These are phyloP conservation scores for Scolopax bukidnonensis DNA, from an alignment of 2,797 vertebrate species.

Conservation along the genomic window DNA sequence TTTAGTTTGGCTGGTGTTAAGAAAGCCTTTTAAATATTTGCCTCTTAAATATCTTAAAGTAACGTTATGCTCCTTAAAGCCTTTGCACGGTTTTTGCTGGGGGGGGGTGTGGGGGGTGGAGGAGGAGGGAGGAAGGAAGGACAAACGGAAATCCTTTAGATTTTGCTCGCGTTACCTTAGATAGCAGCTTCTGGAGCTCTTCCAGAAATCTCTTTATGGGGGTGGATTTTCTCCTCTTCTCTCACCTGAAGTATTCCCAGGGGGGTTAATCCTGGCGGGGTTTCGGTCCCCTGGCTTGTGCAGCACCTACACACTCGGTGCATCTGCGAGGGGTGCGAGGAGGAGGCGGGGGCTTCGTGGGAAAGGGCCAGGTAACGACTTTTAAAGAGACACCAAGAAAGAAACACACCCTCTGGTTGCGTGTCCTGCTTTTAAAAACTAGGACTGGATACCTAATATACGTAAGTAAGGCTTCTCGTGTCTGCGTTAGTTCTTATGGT, in stretches of 20 bases:
- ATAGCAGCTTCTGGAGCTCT: not conserved
- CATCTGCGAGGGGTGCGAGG: not conserved
- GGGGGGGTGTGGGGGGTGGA: not conserved
- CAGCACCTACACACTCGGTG: not conserved
- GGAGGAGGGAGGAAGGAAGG: not conserved
- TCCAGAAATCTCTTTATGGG: not conserved
- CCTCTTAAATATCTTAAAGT: not conserved
- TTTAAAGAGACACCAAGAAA: not conserved
- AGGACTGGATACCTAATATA: not conserved
- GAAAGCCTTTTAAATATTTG: not conserved
- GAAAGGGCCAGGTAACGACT: not conserved
- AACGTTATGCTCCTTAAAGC: not conserved
- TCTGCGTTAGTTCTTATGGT: not conserved
- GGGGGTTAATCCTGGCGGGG: not conserved
- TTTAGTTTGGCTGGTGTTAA: slow-evolving; percentile 4
- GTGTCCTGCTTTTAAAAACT: not conserved
- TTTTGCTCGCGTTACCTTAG: not conserved
- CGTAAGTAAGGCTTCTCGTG: not conserved
- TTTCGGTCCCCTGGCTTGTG: not conserved
- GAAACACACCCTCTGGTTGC: not conserved
- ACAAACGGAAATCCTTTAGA: slow-evolving; percentile 19
- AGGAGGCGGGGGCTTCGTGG: not conserved
- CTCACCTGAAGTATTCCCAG: accelerated
- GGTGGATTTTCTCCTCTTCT: not conserved
- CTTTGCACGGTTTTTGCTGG: not conserved